A percentile compares a stretch with the other conserved stretches of the same genome.
phyloP scores from a whole-genome alignment of 2,113 vertebrate species.

The Esox niger region DNA sequence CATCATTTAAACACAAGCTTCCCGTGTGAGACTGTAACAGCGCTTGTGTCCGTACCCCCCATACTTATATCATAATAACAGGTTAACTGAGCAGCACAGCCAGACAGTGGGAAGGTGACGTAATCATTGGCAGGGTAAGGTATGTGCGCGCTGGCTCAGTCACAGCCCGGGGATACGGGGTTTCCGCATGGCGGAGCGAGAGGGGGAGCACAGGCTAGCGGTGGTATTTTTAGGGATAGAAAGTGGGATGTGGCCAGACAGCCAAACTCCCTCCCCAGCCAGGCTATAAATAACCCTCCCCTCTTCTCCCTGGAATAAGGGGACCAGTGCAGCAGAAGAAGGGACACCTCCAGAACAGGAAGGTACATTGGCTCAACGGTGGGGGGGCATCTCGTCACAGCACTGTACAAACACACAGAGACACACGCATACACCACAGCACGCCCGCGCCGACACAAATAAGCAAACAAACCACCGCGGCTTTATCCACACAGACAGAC shows the following conservation, averaged over 20 bases:
- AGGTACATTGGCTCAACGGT: slow-evolving; percentile 38
- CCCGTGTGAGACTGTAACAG: slow-evolving; percentile 24
- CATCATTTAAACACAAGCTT: slow-evolving; percentile 50
- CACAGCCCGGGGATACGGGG: neutral
- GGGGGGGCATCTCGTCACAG: slow-evolving; percentile 14
- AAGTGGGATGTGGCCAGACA: slow-evolving; percentile 9
- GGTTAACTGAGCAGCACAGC: neutral
- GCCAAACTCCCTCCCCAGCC: slow-evolving; percentile 27
- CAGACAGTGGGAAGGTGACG: neutral
- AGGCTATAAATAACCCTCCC: slow-evolving; percentile 52
- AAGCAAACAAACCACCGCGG: slow-evolving; percentile 5
- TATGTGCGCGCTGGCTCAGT: neutral
- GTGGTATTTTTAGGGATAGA: slow-evolving; percentile 23
- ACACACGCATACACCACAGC: slow-evolving; percentile 19
- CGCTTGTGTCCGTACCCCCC: neutral
- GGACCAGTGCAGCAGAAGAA: slow-evolving; percentile 26
- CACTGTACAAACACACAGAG: slow-evolving; percentile 17
- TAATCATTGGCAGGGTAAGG: slow-evolving; percentile 26
- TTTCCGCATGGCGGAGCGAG: neutral
- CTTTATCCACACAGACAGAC: slow-evolving; percentile 9
- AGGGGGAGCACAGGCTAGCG: neutral
- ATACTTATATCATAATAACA: too few relatives aligned
- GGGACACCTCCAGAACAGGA: slow-evolving; percentile 29
- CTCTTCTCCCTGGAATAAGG: slow-evolving; percentile 2
- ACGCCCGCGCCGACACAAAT: neutral